phyloP scores from a whole-genome alignment of 2,888 invertebrate genomes.

The Spodoptera exigua region DNA sequence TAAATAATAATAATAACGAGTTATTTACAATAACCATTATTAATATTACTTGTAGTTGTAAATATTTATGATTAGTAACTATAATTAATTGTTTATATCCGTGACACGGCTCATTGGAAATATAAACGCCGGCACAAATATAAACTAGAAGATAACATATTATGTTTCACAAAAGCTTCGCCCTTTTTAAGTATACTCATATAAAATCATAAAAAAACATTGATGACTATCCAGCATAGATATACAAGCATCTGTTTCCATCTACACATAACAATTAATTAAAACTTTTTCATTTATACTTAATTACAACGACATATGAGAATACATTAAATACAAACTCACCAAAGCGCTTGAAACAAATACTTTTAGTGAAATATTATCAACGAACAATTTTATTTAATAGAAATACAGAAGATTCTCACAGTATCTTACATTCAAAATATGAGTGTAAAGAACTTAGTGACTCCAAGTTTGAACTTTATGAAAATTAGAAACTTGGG shows the following conservation, averaged over 20 bases:
- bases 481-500: background rate
- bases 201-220: constrained; percentile 3
- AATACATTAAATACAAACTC: constrained; percentile 23
- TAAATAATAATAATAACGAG: constrained; percentile 53
- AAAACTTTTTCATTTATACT: constrained; percentile 29
- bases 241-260: constrained; percentile 21
- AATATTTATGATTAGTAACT: constrained; percentile 71
- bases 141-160: constrained; percentile 46
- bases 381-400: constrained; percentile 32
- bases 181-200: constrained; percentile 36
- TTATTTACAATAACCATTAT: constrained; percentile 39
- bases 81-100: constrained; percentile 70
- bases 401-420: constrained; percentile 40
- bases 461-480: constrained; percentile 7
- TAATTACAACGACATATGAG: constrained; percentile 39
- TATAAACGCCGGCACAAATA: constrained; percentile 48
- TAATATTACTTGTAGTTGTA: constrained; percentile 66
- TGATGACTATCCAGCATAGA: constrained; percentile 49
- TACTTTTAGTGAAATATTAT: constrained; percentile 23
- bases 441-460: constrained; percentile 4
- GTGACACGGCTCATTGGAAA: constrained; percentile 58
- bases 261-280: constrained; percentile 35
- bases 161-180: constrained; percentile 33
- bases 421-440: constrained; percentile 10
- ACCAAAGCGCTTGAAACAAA: constrained; percentile 15